These are phyloP conservation scores for Thinocorus orbignyianus DNA, from an alignment of 2,113 vertebrate species.

Conservation along the genomic window DNA sequence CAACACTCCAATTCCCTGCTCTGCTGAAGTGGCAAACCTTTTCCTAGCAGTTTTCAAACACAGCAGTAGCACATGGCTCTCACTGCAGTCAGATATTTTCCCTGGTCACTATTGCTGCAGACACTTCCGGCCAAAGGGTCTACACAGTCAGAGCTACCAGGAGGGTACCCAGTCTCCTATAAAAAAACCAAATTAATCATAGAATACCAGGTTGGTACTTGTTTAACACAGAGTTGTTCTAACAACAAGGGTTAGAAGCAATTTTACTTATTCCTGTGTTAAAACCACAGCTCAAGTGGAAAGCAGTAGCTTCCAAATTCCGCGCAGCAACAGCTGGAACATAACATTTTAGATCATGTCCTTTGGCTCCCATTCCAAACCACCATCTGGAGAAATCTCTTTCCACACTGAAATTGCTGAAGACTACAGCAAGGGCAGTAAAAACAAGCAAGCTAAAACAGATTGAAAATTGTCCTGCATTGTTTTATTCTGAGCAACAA, in stretches of 20 bases:
- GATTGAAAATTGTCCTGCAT: neutral
- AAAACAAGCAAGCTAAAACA: conserved; percentile 16
- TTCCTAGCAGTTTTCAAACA: neutral
- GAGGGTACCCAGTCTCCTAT: neutral
- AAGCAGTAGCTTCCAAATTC: conserved; percentile 11
- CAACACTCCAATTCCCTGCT: neutral
- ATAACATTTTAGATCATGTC: conserved; percentile 19
- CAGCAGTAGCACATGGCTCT: neutral
- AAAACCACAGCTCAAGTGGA: neutral
- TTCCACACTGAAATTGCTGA: neutral
- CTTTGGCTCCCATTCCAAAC: conserved; percentile 52
- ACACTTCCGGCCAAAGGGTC: neutral
- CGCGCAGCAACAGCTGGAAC: conserved; percentile 32
- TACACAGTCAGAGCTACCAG: neutral
- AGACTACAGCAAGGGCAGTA: conserved; percentile 22
- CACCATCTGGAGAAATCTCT: conserved; percentile 58
- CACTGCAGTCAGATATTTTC: neutral
- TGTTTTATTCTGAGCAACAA: neutral
- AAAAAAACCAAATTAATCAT: too few species aligned
- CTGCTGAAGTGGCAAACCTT: conserved; percentile 27
- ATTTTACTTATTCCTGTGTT: neutral
- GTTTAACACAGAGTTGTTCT: neutral
- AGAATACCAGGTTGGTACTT: neutral
- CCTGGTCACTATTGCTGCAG: neutral
- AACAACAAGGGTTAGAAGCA: neutral